phyloP scores from a whole-genome alignment of 2,888 invertebrate genomes.

The Plagodis dolabraria region DNA sequence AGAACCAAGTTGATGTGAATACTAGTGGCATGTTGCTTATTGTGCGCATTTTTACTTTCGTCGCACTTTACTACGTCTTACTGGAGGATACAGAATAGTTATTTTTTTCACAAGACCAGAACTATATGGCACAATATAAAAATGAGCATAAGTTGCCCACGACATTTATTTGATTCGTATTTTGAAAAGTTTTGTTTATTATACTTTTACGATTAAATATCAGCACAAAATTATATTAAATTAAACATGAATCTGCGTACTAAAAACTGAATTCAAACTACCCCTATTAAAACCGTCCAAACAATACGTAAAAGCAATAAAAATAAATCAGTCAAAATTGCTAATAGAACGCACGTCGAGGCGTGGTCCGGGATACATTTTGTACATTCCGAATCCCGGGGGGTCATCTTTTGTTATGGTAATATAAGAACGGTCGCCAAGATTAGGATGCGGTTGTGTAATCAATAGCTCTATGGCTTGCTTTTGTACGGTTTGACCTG shows the following conservation, averaged over 20 bases:
- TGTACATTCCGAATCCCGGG: slow-evolving; percentile 55
- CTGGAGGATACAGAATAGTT: too few species aligned
- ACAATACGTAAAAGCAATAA: slow-evolving; percentile 27
- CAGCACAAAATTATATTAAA: background rate
- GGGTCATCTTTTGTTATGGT: slow-evolving; percentile 71
- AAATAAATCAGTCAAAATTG: slow-evolving; percentile 56
- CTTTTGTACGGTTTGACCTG: slow-evolving; percentile 68
- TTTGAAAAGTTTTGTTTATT: too few species aligned
- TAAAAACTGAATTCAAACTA: slow-evolving; percentile 3
- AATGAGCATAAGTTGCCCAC: too few species aligned
- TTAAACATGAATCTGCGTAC: background rate
- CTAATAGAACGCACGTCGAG: slow-evolving; percentile 51
- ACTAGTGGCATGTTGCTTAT: too few species aligned
- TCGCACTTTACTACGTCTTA: too few species aligned
- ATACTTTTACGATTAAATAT: too few species aligned
- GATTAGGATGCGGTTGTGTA: slow-evolving; percentile 61
- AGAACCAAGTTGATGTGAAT: too few species aligned
- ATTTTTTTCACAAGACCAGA: too few species aligned
- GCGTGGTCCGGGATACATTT: slow-evolving; percentile 59
- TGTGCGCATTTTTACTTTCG: too few species aligned
- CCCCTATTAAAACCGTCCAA: slow-evolving; percentile 7
- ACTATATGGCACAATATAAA: too few species aligned
- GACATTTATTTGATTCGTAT: too few species aligned
- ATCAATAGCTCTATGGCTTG: slow-evolving; percentile 55
- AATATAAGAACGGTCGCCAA: slow-evolving; percentile 49